These are phyloP conservation scores for Coracias cyanogaster DNA, from an alignment of 2,797 vertebrate species.

Conservation along the genomic window DNA sequence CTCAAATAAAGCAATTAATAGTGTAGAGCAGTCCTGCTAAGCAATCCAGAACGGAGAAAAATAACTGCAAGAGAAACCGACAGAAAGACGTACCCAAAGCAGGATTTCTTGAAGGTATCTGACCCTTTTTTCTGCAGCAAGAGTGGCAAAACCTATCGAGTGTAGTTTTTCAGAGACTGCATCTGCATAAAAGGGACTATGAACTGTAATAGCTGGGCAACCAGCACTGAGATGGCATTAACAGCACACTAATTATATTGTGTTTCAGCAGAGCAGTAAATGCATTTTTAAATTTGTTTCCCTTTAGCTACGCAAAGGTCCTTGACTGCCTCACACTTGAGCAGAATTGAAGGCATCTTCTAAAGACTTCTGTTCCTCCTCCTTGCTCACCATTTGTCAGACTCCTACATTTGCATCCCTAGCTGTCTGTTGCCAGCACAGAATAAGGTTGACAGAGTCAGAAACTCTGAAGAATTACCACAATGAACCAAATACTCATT, in stretches of 20 bases:
- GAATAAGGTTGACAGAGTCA: not conserved
- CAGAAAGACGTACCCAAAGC: not conserved
- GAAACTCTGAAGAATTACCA: not conserved
- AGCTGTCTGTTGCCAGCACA: not conserved
- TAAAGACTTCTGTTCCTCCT: not conserved
- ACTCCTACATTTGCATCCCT: not conserved
- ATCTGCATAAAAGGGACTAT: not conserved
- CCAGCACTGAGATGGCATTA: not conserved
- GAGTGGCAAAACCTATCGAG: not conserved
- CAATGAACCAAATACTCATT: not conserved
- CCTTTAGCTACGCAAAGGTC: not conserved
- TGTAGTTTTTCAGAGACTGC: not conserved
- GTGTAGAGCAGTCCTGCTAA: not conserved
- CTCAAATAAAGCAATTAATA: not conserved
- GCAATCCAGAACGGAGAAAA: not conserved
- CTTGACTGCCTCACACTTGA: not conserved
- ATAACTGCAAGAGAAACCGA: not conserved
- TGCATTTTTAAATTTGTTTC: not conserved
- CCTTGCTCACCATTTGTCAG: not conserved
- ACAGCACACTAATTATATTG: not conserved
- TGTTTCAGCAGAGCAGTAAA: not conserved
- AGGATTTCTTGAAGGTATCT: not conserved
- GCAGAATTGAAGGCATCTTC: not conserved
- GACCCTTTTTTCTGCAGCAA: not conserved
- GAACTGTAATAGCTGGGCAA: not conserved